These are phyloP conservation scores for Psittacula derbiana DNA, from an alignment of 2,797 vertebrate species.

Conservation along the genomic window DNA sequence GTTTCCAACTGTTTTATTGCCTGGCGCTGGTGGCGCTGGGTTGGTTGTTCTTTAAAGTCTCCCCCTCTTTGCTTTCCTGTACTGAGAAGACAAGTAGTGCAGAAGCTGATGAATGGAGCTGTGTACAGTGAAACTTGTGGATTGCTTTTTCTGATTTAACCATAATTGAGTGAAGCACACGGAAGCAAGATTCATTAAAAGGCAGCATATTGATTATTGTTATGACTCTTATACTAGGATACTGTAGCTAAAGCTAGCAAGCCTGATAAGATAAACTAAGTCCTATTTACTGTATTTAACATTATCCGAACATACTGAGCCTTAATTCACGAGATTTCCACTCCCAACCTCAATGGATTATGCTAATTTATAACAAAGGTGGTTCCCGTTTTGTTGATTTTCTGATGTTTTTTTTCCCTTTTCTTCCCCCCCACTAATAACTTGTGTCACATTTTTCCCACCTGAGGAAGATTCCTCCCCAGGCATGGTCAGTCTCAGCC, in stretches of 20 bases:
- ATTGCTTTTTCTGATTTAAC: constrained; percentile 51
- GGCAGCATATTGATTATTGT: constrained; percentile 85
- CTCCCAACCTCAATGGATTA: constrained; percentile 48
- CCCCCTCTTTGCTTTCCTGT: constrained; percentile 67
- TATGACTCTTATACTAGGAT: constrained; percentile 78
- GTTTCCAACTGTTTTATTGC: not conserved
- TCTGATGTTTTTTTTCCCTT: not conserved
- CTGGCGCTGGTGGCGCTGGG: not conserved
- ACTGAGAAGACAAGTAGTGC: constrained; percentile 72
- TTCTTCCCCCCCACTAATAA: constrained; percentile 6
- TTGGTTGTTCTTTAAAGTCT: constrained; percentile 84
- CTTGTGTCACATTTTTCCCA: not conserved
- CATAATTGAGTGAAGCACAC: constrained; percentile 74
- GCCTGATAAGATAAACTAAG: constrained; percentile 80
- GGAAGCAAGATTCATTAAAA: constrained; percentile 84
- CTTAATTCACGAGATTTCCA: constrained; percentile 68
- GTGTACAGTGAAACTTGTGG: constrained; percentile 72
- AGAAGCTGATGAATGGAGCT: constrained; percentile 69
- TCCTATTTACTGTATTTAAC: constrained; percentile 85
- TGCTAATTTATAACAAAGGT: constrained; percentile 29
- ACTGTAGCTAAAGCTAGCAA: constrained; percentile 82
- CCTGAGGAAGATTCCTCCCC: constrained; percentile 24
- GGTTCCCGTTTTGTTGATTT: constrained; percentile 1
- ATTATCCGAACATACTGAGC: constrained; percentile 82
- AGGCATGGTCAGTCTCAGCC: constrained; percentile 22